phyloP scores from a whole-genome alignment of 1,140 invertebrate genomes.

The Forficula auricularia region DNA sequence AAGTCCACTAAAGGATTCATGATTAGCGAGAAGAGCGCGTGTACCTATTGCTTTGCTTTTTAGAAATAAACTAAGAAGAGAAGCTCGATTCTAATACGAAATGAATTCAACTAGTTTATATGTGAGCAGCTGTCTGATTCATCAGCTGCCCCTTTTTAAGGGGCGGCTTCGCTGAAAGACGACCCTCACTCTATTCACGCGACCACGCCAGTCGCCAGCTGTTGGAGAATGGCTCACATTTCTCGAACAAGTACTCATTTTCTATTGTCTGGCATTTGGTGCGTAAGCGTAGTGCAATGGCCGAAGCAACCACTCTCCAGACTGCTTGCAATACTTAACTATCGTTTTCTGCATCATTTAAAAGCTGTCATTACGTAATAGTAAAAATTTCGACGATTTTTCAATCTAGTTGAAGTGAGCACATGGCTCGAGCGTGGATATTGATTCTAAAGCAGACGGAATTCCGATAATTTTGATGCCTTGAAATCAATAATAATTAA shows the following conservation, averaged over 20 bases:
- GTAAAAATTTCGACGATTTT: conserved; percentile 1
- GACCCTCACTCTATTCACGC: conserved; percentile 3
- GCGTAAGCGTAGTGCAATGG: conserved; percentile 6
- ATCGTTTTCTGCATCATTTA: not conserved
- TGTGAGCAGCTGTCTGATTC: no score
- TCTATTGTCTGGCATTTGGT: conserved; percentile 13
- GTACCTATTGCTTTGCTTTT: no score
- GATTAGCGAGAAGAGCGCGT: no score
- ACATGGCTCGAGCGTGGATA: conserved; percentile 15
- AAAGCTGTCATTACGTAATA: conserved; percentile 8
- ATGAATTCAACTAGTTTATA: no score
- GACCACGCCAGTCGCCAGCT: conserved; percentile 11
- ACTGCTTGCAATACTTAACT: not conserved
- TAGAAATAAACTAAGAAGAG: no score
- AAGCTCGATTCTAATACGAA: no score
- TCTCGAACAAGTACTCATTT: conserved; percentile 2
- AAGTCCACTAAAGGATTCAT: not conserved
- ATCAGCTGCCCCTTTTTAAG: no score
- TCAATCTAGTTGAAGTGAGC: conserved; percentile 5
- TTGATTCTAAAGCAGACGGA: conserved; percentile 15
- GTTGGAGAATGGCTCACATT: conserved; percentile 11
- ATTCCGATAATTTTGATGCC: conserved; percentile 16
- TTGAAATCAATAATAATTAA: conserved; percentile 16
- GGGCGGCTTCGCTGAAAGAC: no score
- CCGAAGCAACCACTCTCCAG: not conserved